A percentile compares a stretch with the other conserved stretches of the same genome.
phyloP scores from a whole-genome alignment of 1,140 invertebrate species.

The Drosophila parvula region DNA sequence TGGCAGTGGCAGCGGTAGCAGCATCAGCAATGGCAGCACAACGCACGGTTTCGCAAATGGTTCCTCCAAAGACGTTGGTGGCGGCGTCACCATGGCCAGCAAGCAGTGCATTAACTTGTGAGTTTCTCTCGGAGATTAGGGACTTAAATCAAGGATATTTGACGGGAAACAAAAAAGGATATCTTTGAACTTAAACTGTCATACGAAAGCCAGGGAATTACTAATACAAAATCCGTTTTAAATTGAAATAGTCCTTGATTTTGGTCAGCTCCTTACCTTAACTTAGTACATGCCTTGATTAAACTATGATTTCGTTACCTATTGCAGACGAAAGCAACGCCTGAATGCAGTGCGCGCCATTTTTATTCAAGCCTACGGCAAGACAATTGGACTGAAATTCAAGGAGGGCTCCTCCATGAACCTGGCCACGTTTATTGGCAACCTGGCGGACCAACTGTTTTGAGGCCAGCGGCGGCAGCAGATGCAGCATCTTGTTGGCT shows the following conservation, averaged over 20 bases:
- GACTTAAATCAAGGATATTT: not conserved
- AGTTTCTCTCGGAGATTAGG: slow-evolving; percentile 8
- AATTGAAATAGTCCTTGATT: too few relatives aligned
- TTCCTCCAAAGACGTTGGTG: slow-evolving; percentile 63
- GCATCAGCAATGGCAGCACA: slow-evolving; percentile 86
- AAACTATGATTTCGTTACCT: slow-evolving; percentile 2
- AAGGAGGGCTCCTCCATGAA: slow-evolving; percentile 81
- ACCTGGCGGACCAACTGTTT: slow-evolving; percentile 75
- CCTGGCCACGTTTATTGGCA: slow-evolving; percentile 76
- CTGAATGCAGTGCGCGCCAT: slow-evolving; percentile 84
- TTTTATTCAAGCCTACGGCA: slow-evolving; percentile 82
- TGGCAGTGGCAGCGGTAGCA: slow-evolving; percentile 85
- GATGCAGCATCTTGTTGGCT: slow-evolving; percentile 38
- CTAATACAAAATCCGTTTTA: too few relatives aligned
- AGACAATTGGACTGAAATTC: slow-evolving; percentile 84
- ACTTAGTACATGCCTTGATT: not conserved
- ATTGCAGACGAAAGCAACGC: slow-evolving; percentile 85
- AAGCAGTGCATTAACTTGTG: slow-evolving; percentile 70
- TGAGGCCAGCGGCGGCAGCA: slow-evolving; percentile 19
- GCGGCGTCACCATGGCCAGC: slow-evolving; percentile 42
- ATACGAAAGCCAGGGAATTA: too few relatives aligned
- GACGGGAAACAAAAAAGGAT: not conserved
- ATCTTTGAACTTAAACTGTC: too few relatives aligned
- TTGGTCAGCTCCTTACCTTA: not conserved
- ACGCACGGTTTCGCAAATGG: slow-evolving; percentile 84